A percentile compares a stretch with the other conserved stretches of the same genome.
Evolutionary conservation across 92 coral and sea anemone genomes (phyloP).

Genomic region (Hydrozoanthus gracilis): DNA sequence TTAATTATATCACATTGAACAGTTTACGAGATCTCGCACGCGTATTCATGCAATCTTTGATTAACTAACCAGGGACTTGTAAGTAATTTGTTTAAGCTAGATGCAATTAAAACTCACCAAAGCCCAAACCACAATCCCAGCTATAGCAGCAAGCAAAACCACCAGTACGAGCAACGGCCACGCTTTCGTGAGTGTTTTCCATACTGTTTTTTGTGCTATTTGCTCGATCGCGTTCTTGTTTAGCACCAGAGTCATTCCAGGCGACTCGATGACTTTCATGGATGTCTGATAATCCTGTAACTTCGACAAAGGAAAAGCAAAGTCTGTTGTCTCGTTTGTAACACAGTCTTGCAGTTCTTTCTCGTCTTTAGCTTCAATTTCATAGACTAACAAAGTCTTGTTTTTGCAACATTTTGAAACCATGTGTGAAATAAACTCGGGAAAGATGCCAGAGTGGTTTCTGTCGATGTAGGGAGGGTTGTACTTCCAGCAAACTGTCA

Average conservation of each 20-base stretch:
- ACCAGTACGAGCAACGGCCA: constrained; percentile 29
- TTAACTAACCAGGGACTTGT: no score
- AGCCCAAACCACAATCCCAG: constrained; percentile 39
- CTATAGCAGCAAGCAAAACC: constrained; percentile 26
- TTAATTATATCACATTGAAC: no score
- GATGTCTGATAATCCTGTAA: background rate
- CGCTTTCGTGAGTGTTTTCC: constrained; percentile 28
- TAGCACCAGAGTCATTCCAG: constrained; percentile 35
- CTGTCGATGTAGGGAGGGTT: constrained; percentile 28
- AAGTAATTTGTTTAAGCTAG: background rate
- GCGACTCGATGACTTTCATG: constrained; percentile 25
- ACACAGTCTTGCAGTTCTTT: constrained; percentile 27
- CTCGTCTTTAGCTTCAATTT: constrained; percentile 29
- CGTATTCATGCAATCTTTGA: no score
- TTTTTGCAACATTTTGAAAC: constrained; percentile 12
- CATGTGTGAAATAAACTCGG: constrained; percentile 35
- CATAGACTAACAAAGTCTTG: constrained; percentile 5
- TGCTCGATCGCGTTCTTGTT: constrained; percentile 40
- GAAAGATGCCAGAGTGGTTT: constrained; percentile 32
- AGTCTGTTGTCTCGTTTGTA: constrained; percentile 34
- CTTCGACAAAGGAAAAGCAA: constrained; percentile 11
- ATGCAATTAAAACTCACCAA: constrained; percentile 20
- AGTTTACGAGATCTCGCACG: no score
- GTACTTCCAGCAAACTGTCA: constrained; percentile 37
- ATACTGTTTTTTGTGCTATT: constrained; percentile 23